phyloP scores from a whole-genome alignment of 2,888 invertebrate genomes.

The Cantharis rufa region DNA sequence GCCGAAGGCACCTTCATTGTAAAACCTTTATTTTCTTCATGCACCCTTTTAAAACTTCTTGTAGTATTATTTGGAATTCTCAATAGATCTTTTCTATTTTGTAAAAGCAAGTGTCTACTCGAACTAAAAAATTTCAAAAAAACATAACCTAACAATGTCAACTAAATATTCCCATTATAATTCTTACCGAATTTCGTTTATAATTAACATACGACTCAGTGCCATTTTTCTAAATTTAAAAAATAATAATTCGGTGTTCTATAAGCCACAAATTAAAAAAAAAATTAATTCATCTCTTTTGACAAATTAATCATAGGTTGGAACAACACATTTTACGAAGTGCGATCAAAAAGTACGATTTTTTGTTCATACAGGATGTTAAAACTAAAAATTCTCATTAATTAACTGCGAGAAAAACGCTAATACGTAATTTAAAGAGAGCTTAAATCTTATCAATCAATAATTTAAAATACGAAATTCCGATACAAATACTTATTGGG shows the following conservation, averaged over 20 bases:
- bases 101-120: constrained; percentile 16
- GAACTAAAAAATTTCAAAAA: constrained; percentile 14
- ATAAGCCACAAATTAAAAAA: background rate
- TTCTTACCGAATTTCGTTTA: constrained; percentile 43
- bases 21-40: constrained; percentile 37
- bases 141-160: constrained; percentile 6
- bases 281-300: background rate
- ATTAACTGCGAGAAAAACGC: too few species aligned
- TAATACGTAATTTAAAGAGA: too few species aligned
- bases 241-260: background rate
- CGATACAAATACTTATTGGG: too few species aligned
- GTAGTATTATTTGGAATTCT: constrained; percentile 29
- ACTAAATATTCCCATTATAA: background rate
- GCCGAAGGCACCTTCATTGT: constrained; percentile 47
- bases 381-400: too few species aligned
- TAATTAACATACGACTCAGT: constrained; percentile 44
- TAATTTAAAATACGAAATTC: too few species aligned
- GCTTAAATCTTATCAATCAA: too few species aligned
- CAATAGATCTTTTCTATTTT: constrained; percentile 12
- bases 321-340: background rate
- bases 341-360: background rate
- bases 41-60: constrained; percentile 33
- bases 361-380: too few species aligned
- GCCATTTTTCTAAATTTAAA: constrained; percentile 39
- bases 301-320: background rate